These are phyloP conservation scores for Protula sp. DNA, from an alignment of 2,888 invertebrate genomes.

Conservation along the genomic window DNA sequence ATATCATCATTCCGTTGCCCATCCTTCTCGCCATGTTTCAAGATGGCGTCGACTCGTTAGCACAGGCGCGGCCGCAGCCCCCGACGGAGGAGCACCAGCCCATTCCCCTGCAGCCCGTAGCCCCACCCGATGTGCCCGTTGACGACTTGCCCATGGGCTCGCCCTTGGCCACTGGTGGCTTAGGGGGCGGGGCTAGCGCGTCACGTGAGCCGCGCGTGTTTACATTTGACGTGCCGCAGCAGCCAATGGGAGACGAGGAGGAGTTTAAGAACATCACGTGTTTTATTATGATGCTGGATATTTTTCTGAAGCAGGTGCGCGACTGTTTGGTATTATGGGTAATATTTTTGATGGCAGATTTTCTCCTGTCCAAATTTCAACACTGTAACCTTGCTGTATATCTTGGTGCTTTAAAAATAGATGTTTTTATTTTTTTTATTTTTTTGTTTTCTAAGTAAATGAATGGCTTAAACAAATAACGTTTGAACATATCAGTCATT, in stretches of 20 bases:
- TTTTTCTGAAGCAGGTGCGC: conserved; percentile 81
- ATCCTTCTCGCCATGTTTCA: conserved; percentile 86
- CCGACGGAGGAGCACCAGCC: not conserved
- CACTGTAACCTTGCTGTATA: too few species aligned
- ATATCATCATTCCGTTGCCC: conserved; percentile 80
- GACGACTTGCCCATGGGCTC: not conserved
- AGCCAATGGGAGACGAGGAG: not conserved
- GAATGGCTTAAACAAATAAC: too few species aligned
- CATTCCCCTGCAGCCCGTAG: not conserved
- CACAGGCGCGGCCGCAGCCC: not conserved
- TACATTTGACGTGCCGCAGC: not conserved
- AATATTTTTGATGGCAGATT: not conserved
- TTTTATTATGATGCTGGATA: conserved; percentile 93
- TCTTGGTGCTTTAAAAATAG: too few species aligned
- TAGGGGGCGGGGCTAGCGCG: too few species aligned
- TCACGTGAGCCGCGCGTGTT: not conserved
- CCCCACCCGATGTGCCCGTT: not conserved
- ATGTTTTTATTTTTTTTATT: too few species aligned
- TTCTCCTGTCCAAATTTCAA: too few species aligned
- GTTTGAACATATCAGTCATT: too few species aligned
- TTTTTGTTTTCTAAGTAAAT: too few species aligned
- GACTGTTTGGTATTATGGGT: not conserved
- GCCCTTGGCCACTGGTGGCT: too few species aligned
- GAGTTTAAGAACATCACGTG: conserved; percentile 71
- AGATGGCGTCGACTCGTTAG: conserved; percentile 67